Evolutionary conservation across 2,888 invertebrate species (phyloP).

Genomic region (Orthonevra nobilis): DNA sequence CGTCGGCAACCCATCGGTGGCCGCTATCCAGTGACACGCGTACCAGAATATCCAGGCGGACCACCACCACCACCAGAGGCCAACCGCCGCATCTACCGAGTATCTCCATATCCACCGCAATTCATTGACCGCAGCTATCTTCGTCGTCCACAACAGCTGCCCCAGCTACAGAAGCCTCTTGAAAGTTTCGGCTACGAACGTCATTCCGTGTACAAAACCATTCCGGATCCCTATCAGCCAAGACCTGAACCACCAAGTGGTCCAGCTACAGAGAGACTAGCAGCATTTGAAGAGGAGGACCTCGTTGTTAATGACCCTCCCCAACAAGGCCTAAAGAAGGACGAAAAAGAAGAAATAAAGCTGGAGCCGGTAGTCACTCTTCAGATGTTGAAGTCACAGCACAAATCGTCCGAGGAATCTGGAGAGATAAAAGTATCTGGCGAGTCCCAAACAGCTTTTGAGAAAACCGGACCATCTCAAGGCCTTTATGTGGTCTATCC

Average conservation of each 20-base stretch:
- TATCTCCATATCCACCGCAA: constrained; percentile 74
- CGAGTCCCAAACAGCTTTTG: constrained; percentile 75
- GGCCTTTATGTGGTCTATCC: constrained; percentile 76
- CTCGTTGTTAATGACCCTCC: constrained; percentile 80
- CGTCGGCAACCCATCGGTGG: constrained; percentile 74
- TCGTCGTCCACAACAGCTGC: constrained; percentile 73
- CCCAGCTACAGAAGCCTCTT: constrained; percentile 58
- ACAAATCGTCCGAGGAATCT: constrained; percentile 76
- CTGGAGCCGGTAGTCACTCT: constrained; percentile 83
- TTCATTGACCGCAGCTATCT: constrained; percentile 74
- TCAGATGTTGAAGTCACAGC: constrained; percentile 85
- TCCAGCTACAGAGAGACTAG: constrained; percentile 71
- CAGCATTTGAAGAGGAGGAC: constrained; percentile 79
- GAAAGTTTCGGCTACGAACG: constrained; percentile 75
- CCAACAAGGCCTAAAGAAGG: constrained; percentile 76
- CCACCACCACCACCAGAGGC: constrained; percentile 73
- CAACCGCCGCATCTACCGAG: constrained; percentile 78
- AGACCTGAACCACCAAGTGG: constrained; percentile 60
- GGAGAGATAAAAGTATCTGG: constrained; percentile 76
- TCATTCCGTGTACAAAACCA: constrained; percentile 73
- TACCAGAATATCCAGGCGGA: constrained; percentile 74
- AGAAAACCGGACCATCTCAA: constrained; percentile 75
- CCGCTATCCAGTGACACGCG: constrained; percentile 77
- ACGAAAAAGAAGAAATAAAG: constrained; percentile 74
- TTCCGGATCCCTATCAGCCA: constrained; percentile 70